Percentiles rank a stretch among this genome's conserved stretches.
phyloP scores from a whole-genome alignment of 2,113 vertebrate genomes.

The Indicator indicator region DNA sequence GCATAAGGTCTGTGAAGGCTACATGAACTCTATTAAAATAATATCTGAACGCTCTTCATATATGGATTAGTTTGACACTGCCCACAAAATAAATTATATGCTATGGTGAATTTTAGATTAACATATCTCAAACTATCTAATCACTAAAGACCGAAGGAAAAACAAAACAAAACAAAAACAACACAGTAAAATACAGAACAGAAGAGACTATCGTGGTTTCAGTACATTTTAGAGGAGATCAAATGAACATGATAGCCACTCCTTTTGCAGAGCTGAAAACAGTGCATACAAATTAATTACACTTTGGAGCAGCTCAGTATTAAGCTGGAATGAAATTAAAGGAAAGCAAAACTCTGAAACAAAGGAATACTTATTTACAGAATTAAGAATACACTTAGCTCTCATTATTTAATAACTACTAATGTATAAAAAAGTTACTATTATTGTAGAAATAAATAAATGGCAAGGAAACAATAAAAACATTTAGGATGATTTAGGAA shows the following conservation, averaged over 20 bases:
- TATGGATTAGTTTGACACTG: slow-evolving; percentile 30
- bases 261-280: neutral
- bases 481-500: slow-evolving; percentile 6
- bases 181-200: neutral
- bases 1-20: slow-evolving; percentile 34
- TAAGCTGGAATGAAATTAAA: neutral
- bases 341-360: neutral
- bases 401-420: neutral
- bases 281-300: neutral
- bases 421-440: neutral
- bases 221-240: slow-evolving; percentile 2
- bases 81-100: slow-evolving; percentile 56
- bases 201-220: slow-evolving; percentile 37
- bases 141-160: slow-evolving; percentile 19
- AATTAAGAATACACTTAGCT: neutral
- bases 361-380: neutral
- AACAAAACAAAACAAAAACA: neutral
- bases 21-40: slow-evolving; percentile 57
- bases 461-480: neutral
- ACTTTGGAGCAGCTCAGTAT: neutral
- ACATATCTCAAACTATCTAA: slow-evolving; percentile 35
- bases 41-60: slow-evolving; percentile 52
- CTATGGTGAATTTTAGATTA: slow-evolving; percentile 51
- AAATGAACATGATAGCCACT: neutral
- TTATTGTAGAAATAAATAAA: neutral